Base-by-base conservation (phyloP, 2,797 vertebrate genomes). In the Bradypodion ventrale region DNA sequence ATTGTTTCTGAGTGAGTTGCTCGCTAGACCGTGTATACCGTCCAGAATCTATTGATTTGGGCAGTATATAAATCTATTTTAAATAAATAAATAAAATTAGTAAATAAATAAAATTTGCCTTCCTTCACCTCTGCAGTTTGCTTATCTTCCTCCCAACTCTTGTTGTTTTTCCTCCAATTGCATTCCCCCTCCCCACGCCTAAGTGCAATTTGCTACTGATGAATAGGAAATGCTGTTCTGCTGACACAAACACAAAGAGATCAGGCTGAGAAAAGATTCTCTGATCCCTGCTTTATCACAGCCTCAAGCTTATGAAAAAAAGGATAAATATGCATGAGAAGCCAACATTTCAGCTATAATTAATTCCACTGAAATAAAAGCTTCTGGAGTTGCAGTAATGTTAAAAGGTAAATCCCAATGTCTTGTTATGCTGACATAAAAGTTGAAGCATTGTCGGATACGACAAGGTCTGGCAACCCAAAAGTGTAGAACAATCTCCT, bases 141-240 rank as follows among this genome's bases (percentile, higher is more conserved):
- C 37, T 70, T 68, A 42, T 56, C 56, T 82, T 65, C 19, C 60
- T 79, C 52, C 29, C 74, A 66, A 1, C 19, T 49, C 21, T 42
- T 23, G 44, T 87, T 27, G 12, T 59, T 52, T n/a, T 35, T 23
- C 46, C 69, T 74, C 23, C 6, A 32, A 29, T 74, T 78, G n/a
- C 7, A 16, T 35, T 42, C 70, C 70, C n/a, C 4, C 46, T 59
- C 29, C 29, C 35, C 65, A 40, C n/a, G 8, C 77, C 49, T 73
- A 70, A n/a, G 80, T 69, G 73, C 59, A 85, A 83, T 88, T 84
- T 83, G 37, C 27, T 52, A 59, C 62, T 66, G 35, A 63, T 70
- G 56, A 87, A 83, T 52, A 75, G 46, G 65, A 37, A 84, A 32
- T 65, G 80, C 74, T 77, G 66, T 76, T 52, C 42, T 83, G 77